Conservation (phyloP, 2,888 invertebrate species). For the Thelaira solivaga region DNA sequence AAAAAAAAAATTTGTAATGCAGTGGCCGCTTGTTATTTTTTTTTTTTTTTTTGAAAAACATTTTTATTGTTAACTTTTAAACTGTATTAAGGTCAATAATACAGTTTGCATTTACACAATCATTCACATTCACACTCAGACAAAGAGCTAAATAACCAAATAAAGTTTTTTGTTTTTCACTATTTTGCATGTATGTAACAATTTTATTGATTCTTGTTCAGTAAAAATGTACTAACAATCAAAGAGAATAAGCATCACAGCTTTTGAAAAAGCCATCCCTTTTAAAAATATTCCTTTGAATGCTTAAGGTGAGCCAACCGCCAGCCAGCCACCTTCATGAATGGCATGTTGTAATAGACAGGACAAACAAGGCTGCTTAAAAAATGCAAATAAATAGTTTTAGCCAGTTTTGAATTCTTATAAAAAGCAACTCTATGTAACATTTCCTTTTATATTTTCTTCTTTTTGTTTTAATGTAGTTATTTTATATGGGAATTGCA, state of each 20-base stretch:
- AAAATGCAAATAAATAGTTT: constrained; percentile 55
- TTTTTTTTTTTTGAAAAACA: too few species aligned
- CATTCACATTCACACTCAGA: neutral
- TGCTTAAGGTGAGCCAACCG: neutral
- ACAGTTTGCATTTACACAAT: neutral
- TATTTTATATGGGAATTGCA: constrained; percentile 41
- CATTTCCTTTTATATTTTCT: constrained; percentile 36
- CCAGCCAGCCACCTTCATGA: too few species aligned
- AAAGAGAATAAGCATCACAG: neutral
- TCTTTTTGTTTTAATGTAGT: neutral
- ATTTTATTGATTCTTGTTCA: constrained; percentile 43
- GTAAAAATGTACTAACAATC: constrained; percentile 6
- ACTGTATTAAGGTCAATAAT: constrained; percentile 55
- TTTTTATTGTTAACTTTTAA: constrained; percentile 46
- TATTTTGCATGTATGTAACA: constrained; percentile 13
- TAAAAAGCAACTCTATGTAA: constrained; percentile 18
- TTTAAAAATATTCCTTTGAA: neutral
- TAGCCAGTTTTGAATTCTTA: constrained; percentile 19
- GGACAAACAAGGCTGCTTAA: neutral
- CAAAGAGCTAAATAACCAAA: neutral
- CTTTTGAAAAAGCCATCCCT: constrained; percentile 5
- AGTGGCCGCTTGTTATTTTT: too few species aligned
- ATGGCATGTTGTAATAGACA: constrained; percentile 1
- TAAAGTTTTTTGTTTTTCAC: constrained; percentile 12
- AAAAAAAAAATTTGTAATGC: neutral